These are phyloP conservation scores for Psilopsiagon aymara DNA, from an alignment of 2,113 vertebrate genomes.

Conservation along the genomic window DNA sequence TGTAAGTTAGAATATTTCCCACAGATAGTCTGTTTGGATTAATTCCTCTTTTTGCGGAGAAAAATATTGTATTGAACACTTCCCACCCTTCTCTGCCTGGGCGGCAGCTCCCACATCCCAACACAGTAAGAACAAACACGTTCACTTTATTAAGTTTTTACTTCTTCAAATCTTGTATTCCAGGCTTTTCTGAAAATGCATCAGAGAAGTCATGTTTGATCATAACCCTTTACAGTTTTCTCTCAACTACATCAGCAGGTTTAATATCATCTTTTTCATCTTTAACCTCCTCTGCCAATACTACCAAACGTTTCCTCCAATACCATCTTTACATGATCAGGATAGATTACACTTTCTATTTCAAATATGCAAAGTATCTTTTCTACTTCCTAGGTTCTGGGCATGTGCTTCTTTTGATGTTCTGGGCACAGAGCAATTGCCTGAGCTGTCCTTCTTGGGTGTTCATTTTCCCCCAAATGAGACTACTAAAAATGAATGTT, in stretches of 20 bases:
- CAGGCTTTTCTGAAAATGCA: neutral
- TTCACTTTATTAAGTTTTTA: neutral
- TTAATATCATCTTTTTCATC: neutral
- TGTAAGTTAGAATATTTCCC: constrained; percentile 47
- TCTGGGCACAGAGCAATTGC: neutral
- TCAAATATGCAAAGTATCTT: neutral
- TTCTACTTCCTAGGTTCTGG: neutral
- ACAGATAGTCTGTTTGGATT: constrained; percentile 64
- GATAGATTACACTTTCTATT: neutral
- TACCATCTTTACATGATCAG: neutral
- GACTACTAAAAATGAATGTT: neutral
- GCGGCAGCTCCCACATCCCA: neutral
- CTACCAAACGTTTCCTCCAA: neutral
- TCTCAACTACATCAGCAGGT: neutral
- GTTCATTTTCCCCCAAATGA: neutral
- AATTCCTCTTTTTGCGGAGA: constrained; percentile 55
- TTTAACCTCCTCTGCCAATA: neutral
- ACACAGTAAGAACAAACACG: rapidly evolving
- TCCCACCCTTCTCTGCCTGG: constrained; percentile 42
- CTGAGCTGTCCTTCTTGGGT: neutral
- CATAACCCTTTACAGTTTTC: neutral
- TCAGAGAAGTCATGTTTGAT: neutral
- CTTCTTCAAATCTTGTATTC: neutral
- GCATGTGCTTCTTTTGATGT: neutral
- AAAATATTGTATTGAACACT: constrained; percentile 61